These are phyloP conservation scores for Periplaneta americana DNA, from an alignment of 1,140 invertebrate genomes.

Conservation along the genomic window DNA sequence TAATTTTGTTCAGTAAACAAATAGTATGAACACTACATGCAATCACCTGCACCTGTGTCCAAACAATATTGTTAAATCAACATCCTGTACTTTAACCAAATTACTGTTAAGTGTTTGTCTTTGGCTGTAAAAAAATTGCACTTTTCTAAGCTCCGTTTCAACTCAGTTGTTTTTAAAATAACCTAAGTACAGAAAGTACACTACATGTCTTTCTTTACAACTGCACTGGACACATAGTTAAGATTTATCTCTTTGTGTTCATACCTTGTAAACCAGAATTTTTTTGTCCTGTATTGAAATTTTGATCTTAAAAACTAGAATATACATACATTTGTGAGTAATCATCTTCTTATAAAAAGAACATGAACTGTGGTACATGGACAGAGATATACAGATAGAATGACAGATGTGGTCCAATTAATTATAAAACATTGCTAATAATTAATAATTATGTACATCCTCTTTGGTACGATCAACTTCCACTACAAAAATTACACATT, in stretches of 20 bases:
- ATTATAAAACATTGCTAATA: not conserved
- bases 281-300: not conserved
- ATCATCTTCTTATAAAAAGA: not conserved
- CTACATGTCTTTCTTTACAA: not conserved
- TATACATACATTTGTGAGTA: not conserved
- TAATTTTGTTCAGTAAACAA: not conserved
- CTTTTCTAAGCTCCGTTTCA: not conserved
- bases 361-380: not conserved
- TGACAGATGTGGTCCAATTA: not conserved
- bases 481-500: conserved; percentile 10
- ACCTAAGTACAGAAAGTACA: not conserved
- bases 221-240: not conserved
- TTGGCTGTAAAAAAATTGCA: not conserved
- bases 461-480: conserved; percentile 7
- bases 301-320: not conserved
- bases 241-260: not conserved
- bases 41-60: not conserved
- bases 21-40: not conserved
- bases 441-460: conserved; percentile 6
- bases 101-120: not conserved
- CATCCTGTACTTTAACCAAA: not conserved
- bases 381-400: not conserved
- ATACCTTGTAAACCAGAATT: not conserved
- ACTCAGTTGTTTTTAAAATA: not conserved
- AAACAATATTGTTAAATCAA: not conserved